Conservation (phyloP, 2,113 vertebrate species). For the Terrapene triunguis region DNA sequence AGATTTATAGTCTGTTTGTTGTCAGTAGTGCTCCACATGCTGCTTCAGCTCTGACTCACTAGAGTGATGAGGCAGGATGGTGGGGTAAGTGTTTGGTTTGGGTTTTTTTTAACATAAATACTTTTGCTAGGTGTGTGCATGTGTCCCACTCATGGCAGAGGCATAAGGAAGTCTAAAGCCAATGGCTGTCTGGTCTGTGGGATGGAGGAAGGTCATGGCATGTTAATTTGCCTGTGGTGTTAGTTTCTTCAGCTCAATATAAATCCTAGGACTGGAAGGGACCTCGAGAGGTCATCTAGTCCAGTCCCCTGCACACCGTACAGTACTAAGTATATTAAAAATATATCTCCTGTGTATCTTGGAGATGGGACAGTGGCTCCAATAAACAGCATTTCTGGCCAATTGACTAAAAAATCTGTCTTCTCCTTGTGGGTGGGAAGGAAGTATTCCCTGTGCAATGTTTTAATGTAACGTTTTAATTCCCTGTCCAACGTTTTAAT, state of each 20-base stretch:
- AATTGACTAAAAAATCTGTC: constrained; percentile 26
- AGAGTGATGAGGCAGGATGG: constrained; percentile 59
- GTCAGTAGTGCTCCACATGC: neutral
- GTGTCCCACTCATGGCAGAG: neutral
- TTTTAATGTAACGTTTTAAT: constrained; percentile 72
- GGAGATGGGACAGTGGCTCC: constrained; percentile 16
- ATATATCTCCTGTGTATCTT: neutral
- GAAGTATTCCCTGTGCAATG: constrained; percentile 75
- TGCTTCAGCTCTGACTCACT: constrained; percentile 64
- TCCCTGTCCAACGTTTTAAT: constrained; percentile 79
- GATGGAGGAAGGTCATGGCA: constrained; percentile 36
- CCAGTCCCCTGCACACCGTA: neutral
- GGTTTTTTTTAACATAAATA: neutral
- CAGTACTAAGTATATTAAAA: no score
- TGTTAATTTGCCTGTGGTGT: neutral
- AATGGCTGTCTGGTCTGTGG: constrained; percentile 38
- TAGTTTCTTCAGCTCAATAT: neutral
- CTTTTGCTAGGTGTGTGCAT: neutral
- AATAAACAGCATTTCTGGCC: neutral
- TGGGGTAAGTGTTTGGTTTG: neutral
- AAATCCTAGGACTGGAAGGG: neutral
- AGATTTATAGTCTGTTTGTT: neutral
- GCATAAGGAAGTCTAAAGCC: neutral
- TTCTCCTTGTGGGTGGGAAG: constrained; percentile 57
- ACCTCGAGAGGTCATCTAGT: no score